These are phyloP conservation scores for Scomber colias DNA, from an alignment of 2,113 vertebrate species.

Conservation along the genomic window DNA sequence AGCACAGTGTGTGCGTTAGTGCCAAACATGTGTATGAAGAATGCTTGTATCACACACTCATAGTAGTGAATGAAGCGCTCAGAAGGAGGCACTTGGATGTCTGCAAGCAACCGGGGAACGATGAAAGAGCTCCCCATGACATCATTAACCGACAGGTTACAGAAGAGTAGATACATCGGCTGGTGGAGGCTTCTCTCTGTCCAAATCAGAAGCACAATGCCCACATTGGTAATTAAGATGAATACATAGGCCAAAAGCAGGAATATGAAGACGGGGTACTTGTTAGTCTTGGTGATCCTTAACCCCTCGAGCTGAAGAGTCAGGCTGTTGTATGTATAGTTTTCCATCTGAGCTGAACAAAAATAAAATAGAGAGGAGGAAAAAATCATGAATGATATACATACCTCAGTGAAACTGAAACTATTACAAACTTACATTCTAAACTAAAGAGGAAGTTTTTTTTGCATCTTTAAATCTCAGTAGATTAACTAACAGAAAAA, in stretches of 20 bases:
- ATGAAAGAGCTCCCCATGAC: constrained; percentile 62
- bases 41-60: constrained; percentile 74
- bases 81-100: constrained; percentile 45
- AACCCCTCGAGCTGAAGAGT: constrained; percentile 74
- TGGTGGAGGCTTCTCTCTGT: constrained; percentile 63
- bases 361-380: no score
- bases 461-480: no score
- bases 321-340: constrained; percentile 43
- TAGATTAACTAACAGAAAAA: no score
- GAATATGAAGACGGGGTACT: constrained; percentile 69
- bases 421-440: no score
- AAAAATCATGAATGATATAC: no score
- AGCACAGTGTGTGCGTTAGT: constrained; percentile 66
- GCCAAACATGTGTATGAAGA: constrained; percentile 61
- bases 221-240: constrained; percentile 61
- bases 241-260: constrained; percentile 66
- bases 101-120: constrained; percentile 58
- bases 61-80: constrained; percentile 66
- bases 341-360: constrained; percentile 44
- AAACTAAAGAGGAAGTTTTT: no score
- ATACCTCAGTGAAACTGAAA: no score
- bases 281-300: constrained; percentile 40
- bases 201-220: constrained; percentile 48
- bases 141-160: constrained; percentile 72
- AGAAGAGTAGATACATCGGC: constrained; percentile 78